phyloP scores from a whole-genome alignment of 2,888 invertebrate species.

The Aphrophora alni region DNA sequence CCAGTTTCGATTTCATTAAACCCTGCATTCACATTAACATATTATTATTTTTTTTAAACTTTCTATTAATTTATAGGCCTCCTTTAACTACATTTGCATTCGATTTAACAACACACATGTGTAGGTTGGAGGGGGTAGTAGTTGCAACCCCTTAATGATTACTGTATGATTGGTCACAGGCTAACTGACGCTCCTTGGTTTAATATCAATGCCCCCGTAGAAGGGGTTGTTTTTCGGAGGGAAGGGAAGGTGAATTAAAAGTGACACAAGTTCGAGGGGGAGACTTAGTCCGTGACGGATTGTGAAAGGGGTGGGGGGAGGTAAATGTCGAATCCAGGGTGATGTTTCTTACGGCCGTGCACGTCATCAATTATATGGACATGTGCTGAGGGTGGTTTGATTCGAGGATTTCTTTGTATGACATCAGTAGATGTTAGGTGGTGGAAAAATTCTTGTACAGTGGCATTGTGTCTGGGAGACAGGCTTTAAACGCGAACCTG shows the following conservation, averaged over 20 bases:
- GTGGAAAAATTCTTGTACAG: no score
- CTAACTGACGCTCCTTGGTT: neutral
- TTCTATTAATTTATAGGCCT: neutral
- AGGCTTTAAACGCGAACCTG: no score
- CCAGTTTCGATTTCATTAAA: neutral
- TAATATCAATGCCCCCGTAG: neutral
- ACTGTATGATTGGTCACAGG: conserved; percentile 2
- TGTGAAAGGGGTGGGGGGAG: neutral
- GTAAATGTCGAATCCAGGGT: neutral
- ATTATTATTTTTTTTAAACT: neutral
- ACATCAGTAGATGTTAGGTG: neutral
- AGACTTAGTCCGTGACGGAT: neutral
- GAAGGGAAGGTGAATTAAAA: neutral
- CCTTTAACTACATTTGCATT: conserved; percentile 9
- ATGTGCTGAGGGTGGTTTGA: neutral
- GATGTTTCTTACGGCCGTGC: neutral
- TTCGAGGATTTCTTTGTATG: neutral
- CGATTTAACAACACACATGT: neutral
- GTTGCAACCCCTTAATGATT: neutral
- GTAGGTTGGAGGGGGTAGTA: neutral
- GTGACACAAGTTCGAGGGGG: neutral
- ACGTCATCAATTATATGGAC: conserved; percentile 9
- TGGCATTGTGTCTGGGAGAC: no score
- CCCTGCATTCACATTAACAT: neutral
- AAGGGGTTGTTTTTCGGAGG: conserved; percentile 1